A percentile compares a stretch with the other conserved stretches of the same genome.
Evolutionary conservation across 2,797 vertebrate species (phyloP).

Genomic region (Gallinago solitaria): DNA sequence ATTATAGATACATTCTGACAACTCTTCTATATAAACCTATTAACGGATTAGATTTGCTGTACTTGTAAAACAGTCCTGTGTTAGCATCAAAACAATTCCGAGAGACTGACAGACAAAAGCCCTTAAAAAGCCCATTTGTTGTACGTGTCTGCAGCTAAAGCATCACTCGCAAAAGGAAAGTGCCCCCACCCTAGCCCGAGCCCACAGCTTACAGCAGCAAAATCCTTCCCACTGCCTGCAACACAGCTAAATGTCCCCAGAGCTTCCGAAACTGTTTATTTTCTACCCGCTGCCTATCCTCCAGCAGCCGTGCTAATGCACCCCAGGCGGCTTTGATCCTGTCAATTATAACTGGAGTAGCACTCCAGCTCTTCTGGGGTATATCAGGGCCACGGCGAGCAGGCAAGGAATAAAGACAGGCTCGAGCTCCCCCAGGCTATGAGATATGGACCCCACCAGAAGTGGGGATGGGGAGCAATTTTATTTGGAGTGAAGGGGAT

Average conservation of each 20-base stretch:
- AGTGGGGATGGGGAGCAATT: constrained; percentile 33
- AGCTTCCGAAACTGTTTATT: constrained; percentile 57
- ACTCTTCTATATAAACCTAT: constrained; percentile 35
- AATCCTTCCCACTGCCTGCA: constrained; percentile 34
- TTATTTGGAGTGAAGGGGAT: constrained; percentile 23
- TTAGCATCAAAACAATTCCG: constrained; percentile 49
- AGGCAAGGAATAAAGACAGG: constrained; percentile 33
- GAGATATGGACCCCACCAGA: constrained; percentile 1
- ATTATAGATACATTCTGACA: not conserved
- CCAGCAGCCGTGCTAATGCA: constrained; percentile 55
- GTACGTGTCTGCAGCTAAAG: not conserved
- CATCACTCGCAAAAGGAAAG: not conserved
- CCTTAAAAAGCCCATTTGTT: constrained; percentile 12
- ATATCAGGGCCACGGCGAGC: not conserved
- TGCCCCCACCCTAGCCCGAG: constrained; percentile 15
- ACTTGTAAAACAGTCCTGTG: constrained; percentile 39
- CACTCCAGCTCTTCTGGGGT: constrained; percentile 59
- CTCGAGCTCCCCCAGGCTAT: constrained; percentile 1
- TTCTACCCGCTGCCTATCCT: constrained; percentile 47
- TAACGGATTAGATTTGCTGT: constrained; percentile 48
- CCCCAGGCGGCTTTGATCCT: constrained; percentile 67
- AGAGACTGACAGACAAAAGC: constrained; percentile 60
- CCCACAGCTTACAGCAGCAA: constrained; percentile 35
- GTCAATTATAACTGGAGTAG: constrained; percentile 60
- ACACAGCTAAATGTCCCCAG: constrained; percentile 18